Conservation (phyloP, 2,888 invertebrate species). For the Torymus auratus region DNA sequence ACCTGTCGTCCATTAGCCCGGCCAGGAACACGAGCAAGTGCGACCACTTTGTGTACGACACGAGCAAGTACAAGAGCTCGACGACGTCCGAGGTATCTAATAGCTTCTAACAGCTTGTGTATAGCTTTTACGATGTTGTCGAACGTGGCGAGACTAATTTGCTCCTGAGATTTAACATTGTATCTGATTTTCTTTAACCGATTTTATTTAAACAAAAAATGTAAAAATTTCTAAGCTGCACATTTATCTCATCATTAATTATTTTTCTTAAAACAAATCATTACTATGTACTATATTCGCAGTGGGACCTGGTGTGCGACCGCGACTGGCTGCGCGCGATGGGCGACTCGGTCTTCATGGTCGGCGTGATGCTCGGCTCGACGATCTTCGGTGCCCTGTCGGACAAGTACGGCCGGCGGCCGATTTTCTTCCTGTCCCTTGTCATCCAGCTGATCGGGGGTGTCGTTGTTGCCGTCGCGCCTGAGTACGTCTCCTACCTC, state of each 20-base stretch:
- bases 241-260: too few species aligned
- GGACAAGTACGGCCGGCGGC: conserved; percentile 84
- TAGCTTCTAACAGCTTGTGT: background rate
- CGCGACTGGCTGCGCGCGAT: conserved; percentile 81
- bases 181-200: too few species aligned
- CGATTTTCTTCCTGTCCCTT: conserved; percentile 85
- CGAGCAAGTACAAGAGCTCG: conserved; percentile 80
- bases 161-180: too few species aligned
- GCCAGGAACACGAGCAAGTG: conserved; percentile 72
- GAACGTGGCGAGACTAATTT: too few species aligned
- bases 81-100: conserved; percentile 82
- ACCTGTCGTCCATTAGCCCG: conserved; percentile 26
- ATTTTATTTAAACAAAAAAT: too few species aligned
- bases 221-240: too few species aligned
- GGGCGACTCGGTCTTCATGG: conserved; percentile 84
- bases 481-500: conserved; percentile 84
- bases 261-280: too few species aligned
- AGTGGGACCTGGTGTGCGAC: conserved; percentile 85
- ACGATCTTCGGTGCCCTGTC: conserved; percentile 85
- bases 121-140: background rate
- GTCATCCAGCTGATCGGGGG: conserved; percentile 85
- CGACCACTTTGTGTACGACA: conserved; percentile 81
- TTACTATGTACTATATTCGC: conserved; percentile 36
- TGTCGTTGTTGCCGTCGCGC: conserved; percentile 82
- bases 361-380: conserved; percentile 85